Evolutionary conservation across 2,888 invertebrate genomes (phyloP).

Genomic region (Eurois occulta): DNA sequence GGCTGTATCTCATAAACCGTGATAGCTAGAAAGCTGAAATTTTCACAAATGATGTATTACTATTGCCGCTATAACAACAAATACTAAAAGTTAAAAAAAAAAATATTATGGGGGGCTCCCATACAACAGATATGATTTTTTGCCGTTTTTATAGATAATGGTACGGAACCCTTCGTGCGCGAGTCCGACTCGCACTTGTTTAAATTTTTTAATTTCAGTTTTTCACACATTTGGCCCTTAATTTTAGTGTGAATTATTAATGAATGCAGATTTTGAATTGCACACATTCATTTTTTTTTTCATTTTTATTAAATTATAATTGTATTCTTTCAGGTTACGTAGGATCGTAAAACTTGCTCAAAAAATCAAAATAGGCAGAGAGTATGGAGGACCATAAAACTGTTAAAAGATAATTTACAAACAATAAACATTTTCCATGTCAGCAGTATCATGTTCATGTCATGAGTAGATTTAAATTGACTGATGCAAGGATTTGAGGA

Average conservation of each 20-base stretch:
- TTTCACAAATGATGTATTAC: too few species aligned
- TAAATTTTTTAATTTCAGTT: too few species aligned
- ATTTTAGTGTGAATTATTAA: background rate
- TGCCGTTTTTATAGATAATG: too few species aligned
- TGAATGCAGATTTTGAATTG: background rate
- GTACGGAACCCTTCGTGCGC: too few species aligned
- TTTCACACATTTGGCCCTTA: background rate
- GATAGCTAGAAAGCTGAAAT: too few species aligned
- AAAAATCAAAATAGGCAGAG: slow-evolving; percentile 83
- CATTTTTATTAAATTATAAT: background rate
- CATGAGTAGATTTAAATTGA: slow-evolving; percentile 1
- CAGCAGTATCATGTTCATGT: background rate
- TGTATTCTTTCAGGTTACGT: slow-evolving; percentile 82
- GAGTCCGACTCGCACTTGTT: too few species aligned
- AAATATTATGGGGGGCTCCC: too few species aligned
- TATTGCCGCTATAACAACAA: too few species aligned
- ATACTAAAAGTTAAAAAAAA: too few species aligned
- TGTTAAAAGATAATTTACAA: background rate
- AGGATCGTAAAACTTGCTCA: slow-evolving; percentile 87
- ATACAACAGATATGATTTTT: too few species aligned
- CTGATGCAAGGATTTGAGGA: background rate
- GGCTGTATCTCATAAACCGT: too few species aligned
- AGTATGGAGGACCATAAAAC: slow-evolving; percentile 69
- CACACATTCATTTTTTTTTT: background rate
- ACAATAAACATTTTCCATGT: background rate